Percentiles rank a stretch among this genome's conserved stretches.
These are phyloP conservation scores for Tarsius wallacei DNA, from an alignment of 2,797 vertebrate species.

Conservation along the genomic window DNA sequence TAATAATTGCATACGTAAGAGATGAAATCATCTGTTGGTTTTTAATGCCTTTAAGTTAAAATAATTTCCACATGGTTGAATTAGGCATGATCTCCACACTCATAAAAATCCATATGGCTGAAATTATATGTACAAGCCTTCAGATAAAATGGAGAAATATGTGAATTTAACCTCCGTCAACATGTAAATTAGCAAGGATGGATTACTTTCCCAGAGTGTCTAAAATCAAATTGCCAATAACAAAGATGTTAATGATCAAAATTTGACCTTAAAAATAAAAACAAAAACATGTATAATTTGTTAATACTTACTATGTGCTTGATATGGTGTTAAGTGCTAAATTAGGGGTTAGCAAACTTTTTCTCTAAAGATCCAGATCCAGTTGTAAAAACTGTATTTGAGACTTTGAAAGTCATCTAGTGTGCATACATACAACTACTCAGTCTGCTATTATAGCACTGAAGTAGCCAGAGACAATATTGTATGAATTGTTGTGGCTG, in stretches of 20 bases:
- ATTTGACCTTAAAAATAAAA: slow-evolving; percentile 48
- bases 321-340: background rate
- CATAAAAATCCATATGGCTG: slow-evolving; percentile 54
- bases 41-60: slow-evolving; percentile 83
- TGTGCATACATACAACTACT: background rate
- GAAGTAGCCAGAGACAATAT: background rate
- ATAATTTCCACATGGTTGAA: slow-evolving; percentile 83
- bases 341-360: background rate
- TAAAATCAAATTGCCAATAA: background rate
- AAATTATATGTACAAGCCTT: slow-evolving; percentile 48
- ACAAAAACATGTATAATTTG: background rate
- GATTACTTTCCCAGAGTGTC: background rate
- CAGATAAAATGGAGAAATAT: slow-evolving; percentile 3
- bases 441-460: background rate
- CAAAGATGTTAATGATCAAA: background rate
- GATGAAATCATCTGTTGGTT: slow-evolving; percentile 78
- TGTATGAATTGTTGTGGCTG: background rate
- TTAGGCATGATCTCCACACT: slow-evolving; percentile 28
- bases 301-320: background rate
- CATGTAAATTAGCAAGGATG: slow-evolving; percentile 13
- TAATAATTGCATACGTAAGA: slow-evolving; percentile 67
- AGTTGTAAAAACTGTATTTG: background rate
- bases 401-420: rapidly evolving
- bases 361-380: background rate
- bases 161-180: background rate